Evolutionary conservation across 2,888 invertebrate genomes (phyloP).

Genomic region (Hirtodrosophila histrioides): DNA sequence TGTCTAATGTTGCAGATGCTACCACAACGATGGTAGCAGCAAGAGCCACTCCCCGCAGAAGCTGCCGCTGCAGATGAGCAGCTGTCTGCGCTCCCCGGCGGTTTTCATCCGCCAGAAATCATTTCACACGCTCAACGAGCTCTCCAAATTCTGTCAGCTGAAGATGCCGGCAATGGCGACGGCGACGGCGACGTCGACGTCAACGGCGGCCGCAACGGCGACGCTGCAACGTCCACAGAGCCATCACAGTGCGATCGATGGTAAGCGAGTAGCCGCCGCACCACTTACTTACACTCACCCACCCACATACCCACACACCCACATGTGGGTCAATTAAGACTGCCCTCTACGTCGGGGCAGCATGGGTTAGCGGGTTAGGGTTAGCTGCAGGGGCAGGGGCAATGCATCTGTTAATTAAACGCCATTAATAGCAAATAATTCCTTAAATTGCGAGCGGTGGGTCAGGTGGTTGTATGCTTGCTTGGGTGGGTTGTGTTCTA

Average conservation of each 20-base stretch:
- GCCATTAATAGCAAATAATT: slow-evolving; percentile 5
- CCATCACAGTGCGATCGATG: slow-evolving; percentile 64
- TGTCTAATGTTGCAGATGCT: slow-evolving; percentile 67
- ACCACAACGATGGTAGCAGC: slow-evolving; percentile 58
- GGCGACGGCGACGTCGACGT: slow-evolving; percentile 21
- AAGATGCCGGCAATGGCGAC: slow-evolving; percentile 44
- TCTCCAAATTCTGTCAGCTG: slow-evolving; percentile 79
- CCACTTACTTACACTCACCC: too few species aligned
- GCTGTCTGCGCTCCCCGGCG: slow-evolving; percentile 82
- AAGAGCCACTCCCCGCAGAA: slow-evolving; percentile 12
- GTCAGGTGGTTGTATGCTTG: slow-evolving; percentile 22
- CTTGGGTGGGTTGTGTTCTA: slow-evolving; percentile 23
- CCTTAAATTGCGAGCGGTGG: neutral
- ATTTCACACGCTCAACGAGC: slow-evolving; percentile 83
- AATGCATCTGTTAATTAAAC: neutral
- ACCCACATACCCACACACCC: slow-evolving; percentile 2
- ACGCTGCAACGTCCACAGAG: slow-evolving; percentile 11
- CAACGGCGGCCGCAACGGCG: slow-evolving; percentile 21
- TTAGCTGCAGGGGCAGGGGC: neutral
- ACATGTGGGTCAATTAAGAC: slow-evolving; percentile 50
- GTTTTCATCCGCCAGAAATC: slow-evolving; percentile 83
- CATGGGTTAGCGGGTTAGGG: too few species aligned
- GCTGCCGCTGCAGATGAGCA: slow-evolving; percentile 76
- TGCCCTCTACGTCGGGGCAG: slow-evolving; percentile 7
- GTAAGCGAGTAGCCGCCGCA: slow-evolving; percentile 65